Conservation (phyloP, 2,797 vertebrate species). For the Micropoecilia bifurca region DNA sequence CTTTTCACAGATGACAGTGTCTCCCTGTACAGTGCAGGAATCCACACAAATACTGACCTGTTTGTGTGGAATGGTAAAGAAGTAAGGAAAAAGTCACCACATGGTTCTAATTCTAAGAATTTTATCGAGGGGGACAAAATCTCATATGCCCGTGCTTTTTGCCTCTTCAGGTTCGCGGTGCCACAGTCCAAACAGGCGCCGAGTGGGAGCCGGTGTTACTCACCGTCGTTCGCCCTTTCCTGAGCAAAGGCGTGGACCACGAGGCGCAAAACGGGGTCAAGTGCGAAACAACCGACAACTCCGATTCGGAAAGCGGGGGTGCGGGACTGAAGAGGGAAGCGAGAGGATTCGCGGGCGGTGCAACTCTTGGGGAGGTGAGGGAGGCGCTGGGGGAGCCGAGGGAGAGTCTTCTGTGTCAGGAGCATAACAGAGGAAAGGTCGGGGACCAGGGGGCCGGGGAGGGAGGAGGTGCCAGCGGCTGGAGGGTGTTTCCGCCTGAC, state of each 20-base stretch:
- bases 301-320: conserved; percentile 47
- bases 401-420: conserved; percentile 81
- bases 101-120: not conserved
- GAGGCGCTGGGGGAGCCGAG: conserved; percentile 75
- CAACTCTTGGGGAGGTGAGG: conserved; percentile 74
- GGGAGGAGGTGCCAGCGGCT: conserved; percentile 82
- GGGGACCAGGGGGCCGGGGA: conserved; percentile 47
- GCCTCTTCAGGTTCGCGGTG: conserved; percentile 86
- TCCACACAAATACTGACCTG: conserved; percentile 86
- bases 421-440: conserved; percentile 55
- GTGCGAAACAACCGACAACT: conserved; percentile 24
- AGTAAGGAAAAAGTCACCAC: conserved; percentile 72
- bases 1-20: conserved; percentile 84
- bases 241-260: conserved; percentile 51
- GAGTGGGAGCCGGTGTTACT: conserved; percentile 91
- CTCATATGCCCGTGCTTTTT: not conserved
- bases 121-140: not conserved
- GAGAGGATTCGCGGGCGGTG: conserved; percentile 75
- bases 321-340: conserved; percentile 75
- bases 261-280: conserved; percentile 30
- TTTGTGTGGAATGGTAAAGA: conserved; percentile 96
- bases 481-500: conserved; percentile 83
- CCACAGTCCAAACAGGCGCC: conserved; percentile 77
- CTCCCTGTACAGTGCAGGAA: conserved; percentile 80
- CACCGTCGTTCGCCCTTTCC: conserved; percentile 83